Evolutionary conservation across 2,888 invertebrate species (phyloP), one percentile per base, ranked within the genome.

Genomic region (Volucella inanis): DNA sequence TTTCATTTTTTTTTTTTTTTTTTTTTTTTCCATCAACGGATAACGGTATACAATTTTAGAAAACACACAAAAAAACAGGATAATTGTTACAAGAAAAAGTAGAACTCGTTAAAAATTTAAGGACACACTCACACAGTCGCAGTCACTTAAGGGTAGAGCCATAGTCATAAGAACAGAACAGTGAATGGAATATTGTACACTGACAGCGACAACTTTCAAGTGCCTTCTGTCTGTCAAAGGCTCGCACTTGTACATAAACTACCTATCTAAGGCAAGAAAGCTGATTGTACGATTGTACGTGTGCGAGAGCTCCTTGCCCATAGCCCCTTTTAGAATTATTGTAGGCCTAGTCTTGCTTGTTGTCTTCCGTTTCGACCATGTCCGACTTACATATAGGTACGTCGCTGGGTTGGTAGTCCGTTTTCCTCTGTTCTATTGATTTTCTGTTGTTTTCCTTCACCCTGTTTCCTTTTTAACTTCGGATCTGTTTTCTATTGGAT

Each of bases 81-180:
- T 77, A 62, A 68, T 77, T 77, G 45, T 61, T 62, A 47, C 52
- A 61, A 54, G 61, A 68, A 77, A 62, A 65, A 59, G 54, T 62
- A 41, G 47, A 62, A 61, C 68, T 68, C 77, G 77, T 77, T 77
- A 77, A 77, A 77, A 77, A 76, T 76, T 76, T 61, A 76, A 47
- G 52, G 52, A 68, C 67, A 57, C 61, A 11, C 62, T 8, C 15
- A 62, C 41, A 18, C 57, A 50, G 31, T 31, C 52, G 14, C 47
- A 47, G 47, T 14, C 14, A 31, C 31, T 31, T 31, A 31, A 31
- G 31, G 31, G 31, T 31, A 31, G 31, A 31, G 6, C 31, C 31
- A 6, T 31, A 31, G 31, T 31, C 31, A 31, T 31, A 31, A 4
- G 4, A 31, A 31, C 31, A 31, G 4, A 31, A 8, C 47, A 47